A percentile compares a stretch with the other conserved stretches of the same genome.
Conservation (phyloP, 2,797 vertebrate species). For the Gouania willdenowi region DNA sequence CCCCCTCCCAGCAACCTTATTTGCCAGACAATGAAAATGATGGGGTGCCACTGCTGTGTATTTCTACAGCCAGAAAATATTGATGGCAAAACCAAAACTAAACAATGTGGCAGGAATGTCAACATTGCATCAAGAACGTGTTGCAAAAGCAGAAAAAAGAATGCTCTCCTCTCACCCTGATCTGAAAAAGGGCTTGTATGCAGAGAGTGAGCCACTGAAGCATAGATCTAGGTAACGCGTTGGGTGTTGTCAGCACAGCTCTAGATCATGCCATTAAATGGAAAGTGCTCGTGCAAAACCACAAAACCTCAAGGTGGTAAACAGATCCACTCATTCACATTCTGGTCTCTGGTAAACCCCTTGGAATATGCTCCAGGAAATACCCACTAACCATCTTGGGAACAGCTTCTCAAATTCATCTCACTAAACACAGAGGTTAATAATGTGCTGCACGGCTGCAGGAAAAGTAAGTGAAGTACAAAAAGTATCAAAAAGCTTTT, state of each 20-base stretch:
- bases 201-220: slow-evolving; percentile 36
- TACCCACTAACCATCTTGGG: slow-evolving; percentile 27
- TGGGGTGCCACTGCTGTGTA: slow-evolving; percentile 3
- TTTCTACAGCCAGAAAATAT: slow-evolving; percentile 30
- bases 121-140: slow-evolving; percentile 15
- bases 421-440: slow-evolving; percentile 50
- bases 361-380: slow-evolving; percentile 42
- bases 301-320: slow-evolving; percentile 61
- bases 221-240: slow-evolving; percentile 32
- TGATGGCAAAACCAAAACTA: slow-evolving; percentile 13
- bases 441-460: slow-evolving; percentile 25
- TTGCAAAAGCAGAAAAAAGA: slow-evolving; percentile 16
- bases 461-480: slow-evolving; percentile 3
- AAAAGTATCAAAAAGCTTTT: slow-evolving; percentile 29
- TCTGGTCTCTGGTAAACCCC: slow-evolving; percentile 46
- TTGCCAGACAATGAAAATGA: slow-evolving; percentile 28
- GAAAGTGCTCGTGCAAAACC: slow-evolving; percentile 53
- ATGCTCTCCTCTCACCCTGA: slow-evolving; percentile 12
- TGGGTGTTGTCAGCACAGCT: slow-evolving; percentile 42
- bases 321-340: slow-evolving; percentile 50
- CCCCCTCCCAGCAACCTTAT: slow-evolving; percentile 21
- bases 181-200: slow-evolving; percentile 33
- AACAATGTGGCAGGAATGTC: slow-evolving; percentile 23
- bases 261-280: slow-evolving; percentile 53
- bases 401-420: slow-evolving; percentile 11